These are phyloP conservation scores for Lampropteryx suffumata DNA, from an alignment of 2,888 invertebrate genomes.

Conservation along the genomic window DNA sequence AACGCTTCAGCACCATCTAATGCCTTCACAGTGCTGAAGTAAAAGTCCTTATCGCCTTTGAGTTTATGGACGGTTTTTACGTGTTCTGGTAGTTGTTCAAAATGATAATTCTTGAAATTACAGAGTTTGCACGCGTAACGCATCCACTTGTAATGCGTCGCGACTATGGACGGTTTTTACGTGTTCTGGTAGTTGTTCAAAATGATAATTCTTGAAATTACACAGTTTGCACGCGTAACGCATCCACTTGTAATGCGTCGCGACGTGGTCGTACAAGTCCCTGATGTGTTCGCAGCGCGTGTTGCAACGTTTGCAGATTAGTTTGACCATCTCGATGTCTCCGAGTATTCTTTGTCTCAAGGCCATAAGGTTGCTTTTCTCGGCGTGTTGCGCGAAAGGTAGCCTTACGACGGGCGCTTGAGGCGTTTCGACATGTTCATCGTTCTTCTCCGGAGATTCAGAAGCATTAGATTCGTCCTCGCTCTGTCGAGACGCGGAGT, in stretches of 20 bases:
- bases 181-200: slow-evolving; percentile 86
- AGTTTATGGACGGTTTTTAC: slow-evolving; percentile 84
- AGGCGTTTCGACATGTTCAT: slow-evolving; percentile 4
- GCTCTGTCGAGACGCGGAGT: slow-evolving; percentile 30
- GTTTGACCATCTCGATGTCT: slow-evolving; percentile 65
- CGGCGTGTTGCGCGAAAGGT: slow-evolving; percentile 63
- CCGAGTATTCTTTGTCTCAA: slow-evolving; percentile 60
- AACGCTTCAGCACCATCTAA: slow-evolving; percentile 68
- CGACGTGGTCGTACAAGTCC: slow-evolving; percentile 84
- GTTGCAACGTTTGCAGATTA: slow-evolving; percentile 81
- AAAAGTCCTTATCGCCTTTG: slow-evolving; percentile 79
- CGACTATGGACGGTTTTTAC: slow-evolving; percentile 84
- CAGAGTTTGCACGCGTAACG: slow-evolving; percentile 90
- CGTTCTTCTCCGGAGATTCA: slow-evolving; percentile 47
- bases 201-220: slow-evolving; percentile 86
- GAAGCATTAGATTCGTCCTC: slow-evolving; percentile 46
- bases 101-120: slow-evolving; percentile 86
- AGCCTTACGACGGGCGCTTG: slow-evolving; percentile 39
- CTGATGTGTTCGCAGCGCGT: slow-evolving; percentile 70
- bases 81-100: slow-evolving; percentile 86
- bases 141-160: slow-evolving; percentile 88
- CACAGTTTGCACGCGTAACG: slow-evolving; percentile 90
- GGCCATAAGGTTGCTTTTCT: slow-evolving; percentile 66
- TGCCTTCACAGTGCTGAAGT: slow-evolving; percentile 73
- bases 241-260: slow-evolving; percentile 86